Conservation (phyloP, 2,888 invertebrate species). For the Steinernema scapterisci region DNA sequence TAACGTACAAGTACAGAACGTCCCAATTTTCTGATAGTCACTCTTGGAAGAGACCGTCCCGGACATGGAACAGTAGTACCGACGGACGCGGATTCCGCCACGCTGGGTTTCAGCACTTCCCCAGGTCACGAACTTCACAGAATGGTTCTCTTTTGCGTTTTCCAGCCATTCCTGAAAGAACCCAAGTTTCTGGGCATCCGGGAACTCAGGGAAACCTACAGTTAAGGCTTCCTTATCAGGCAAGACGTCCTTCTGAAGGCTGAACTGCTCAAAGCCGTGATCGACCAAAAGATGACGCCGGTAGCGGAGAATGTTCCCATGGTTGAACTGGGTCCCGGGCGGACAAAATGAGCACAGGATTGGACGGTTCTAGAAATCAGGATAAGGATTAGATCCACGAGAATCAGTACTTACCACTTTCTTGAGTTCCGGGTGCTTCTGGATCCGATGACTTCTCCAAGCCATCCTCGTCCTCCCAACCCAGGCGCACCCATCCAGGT, state of each 20-base stretch:
- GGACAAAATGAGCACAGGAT: constrained; percentile 10
- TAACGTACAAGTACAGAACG: constrained; percentile 7
- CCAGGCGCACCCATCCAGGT: constrained; percentile 3
- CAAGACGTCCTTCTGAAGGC: background rate
- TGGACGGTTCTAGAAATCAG: background rate
- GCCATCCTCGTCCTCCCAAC: background rate
- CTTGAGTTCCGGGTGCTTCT: constrained; percentile 17
- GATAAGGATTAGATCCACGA: background rate
- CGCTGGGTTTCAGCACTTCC: constrained; percentile 22
- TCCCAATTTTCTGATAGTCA: background rate
- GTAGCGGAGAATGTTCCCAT: constrained; percentile 10
- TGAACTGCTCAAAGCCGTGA: constrained; percentile 5
- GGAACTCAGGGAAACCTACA: too few species aligned
- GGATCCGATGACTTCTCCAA: constrained; percentile 18
- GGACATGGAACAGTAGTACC: constrained; percentile 20
- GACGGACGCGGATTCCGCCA: constrained; percentile 8
- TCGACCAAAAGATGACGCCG: constrained; percentile 7
- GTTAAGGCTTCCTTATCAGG: background rate
- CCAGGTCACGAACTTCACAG: constrained; percentile 26
- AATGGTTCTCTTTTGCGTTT: background rate
- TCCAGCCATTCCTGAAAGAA: constrained; percentile 2
- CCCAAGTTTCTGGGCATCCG: too few species aligned
- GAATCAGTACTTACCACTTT: background rate
- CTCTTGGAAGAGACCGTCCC: background rate
- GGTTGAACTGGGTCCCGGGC: background rate